Percentiles rank a stretch among this genome's conserved stretches.
Conservation (phyloP, 2,888 invertebrate species). For the Tolmerus cingulatus region DNA sequence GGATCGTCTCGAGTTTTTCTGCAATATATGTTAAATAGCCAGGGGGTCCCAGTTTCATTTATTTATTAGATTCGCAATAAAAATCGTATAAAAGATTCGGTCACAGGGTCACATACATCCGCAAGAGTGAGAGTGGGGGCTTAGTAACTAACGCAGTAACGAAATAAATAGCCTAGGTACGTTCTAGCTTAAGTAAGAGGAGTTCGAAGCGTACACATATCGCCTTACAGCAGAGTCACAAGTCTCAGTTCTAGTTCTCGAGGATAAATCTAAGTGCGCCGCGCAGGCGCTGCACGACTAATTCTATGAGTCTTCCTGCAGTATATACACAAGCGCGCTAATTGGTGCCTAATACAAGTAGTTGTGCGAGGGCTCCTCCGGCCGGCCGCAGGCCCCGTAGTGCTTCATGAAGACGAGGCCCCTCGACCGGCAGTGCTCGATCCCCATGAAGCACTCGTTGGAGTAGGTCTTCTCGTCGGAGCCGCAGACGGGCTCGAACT, state of each 20-base stretch:
- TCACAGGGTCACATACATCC: neutral
- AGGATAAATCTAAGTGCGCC: conserved; percentile 16
- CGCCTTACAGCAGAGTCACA: conserved; percentile 16
- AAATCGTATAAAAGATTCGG: conserved; percentile 28
- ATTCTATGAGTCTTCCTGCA: conserved; percentile 4
- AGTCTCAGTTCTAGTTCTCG: conserved; percentile 24
- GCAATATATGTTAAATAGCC: neutral
- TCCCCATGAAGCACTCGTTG: conserved; percentile 89
- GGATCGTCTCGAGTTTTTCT: neutral
- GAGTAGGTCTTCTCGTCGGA: conserved; percentile 92
- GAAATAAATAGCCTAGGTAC: conserved; percentile 20
- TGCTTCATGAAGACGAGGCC: conserved; percentile 79
- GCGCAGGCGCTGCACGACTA: neutral
- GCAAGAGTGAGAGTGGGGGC: neutral
- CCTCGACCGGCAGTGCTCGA: conserved; percentile 88
- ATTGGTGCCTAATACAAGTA: conserved; percentile 73
- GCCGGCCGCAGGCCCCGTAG: conserved; percentile 85
- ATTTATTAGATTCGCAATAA: conserved; percentile 14
- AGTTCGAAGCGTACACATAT: conserved; percentile 23
- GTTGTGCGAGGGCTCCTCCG: conserved; percentile 85
- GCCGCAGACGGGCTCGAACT: conserved; percentile 93
- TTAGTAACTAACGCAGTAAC: conserved; percentile 23
- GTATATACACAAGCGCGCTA: conserved; percentile 25
- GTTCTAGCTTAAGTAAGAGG: conserved; percentile 5
- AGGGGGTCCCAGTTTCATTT: neutral